phyloP scores from a whole-genome alignment of 2,888 invertebrate species.

The Torymus tubicola region DNA sequence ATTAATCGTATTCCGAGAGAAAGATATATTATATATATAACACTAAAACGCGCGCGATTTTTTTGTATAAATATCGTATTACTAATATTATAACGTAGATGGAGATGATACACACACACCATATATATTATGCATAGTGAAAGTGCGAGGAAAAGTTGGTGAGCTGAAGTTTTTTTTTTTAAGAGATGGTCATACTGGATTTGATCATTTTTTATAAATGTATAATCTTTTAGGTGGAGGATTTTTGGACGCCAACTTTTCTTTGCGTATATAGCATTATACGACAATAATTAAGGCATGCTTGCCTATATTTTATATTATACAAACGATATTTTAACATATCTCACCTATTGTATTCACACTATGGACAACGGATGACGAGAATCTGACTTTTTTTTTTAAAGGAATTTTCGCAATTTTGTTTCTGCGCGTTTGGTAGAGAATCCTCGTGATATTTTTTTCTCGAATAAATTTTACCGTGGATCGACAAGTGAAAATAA shows the following conservation, averaged over 20 bases:
- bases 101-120: background rate
- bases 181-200: background rate
- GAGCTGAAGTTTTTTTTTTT: background rate
- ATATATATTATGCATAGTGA: background rate
- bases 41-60: slow-evolving; percentile 16
- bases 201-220: background rate
- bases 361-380: slow-evolving; percentile 32
- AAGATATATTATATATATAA: background rate
- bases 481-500: background rate
- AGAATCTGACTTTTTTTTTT: slow-evolving; percentile 39
- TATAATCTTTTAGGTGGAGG: background rate
- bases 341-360: background rate
- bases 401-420: slow-evolving; percentile 45
- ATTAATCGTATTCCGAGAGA: background rate
- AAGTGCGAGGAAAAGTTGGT: slow-evolving; percentile 7
- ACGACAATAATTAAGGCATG: background rate
- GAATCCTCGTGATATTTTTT: background rate
- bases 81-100: slow-evolving; percentile 6
- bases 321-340: background rate
- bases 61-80: slow-evolving; percentile 38
- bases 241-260: background rate
- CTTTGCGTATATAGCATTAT: background rate
- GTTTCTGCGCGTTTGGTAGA: background rate
- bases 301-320: slow-evolving; percentile 20
- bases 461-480: background rate